Conservation (phyloP, 2,797 vertebrate species). For the Pangasius macronema region DNA sequence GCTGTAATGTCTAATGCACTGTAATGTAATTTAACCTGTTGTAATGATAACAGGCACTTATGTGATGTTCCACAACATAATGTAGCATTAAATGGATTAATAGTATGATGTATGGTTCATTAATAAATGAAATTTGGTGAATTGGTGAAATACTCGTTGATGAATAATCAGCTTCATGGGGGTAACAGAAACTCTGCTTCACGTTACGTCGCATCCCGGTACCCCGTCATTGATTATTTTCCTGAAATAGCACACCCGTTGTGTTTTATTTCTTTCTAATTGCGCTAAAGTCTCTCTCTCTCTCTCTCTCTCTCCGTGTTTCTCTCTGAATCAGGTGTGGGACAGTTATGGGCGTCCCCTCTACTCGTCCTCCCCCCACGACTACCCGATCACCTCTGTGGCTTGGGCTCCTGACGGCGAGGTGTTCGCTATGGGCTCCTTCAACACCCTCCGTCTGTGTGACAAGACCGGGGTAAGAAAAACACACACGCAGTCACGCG, state of each 20-base stretch:
- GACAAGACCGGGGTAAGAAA: conserved; percentile 94
- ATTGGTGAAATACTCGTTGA: background rate
- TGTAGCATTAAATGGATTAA: background rate
- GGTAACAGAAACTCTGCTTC: background rate
- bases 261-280: background rate
- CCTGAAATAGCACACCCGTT: background rate
- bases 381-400: conserved; percentile 89
- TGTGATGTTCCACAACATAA: background rate
- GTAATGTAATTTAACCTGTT: too few relatives aligned
- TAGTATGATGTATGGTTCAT: background rate
- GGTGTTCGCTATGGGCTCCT: conserved; percentile 91
- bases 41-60: background rate
- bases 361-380: conserved; percentile 82
- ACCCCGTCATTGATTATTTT: background rate
- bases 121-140: background rate
- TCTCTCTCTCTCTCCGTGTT: background rate
- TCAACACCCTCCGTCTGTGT: conserved; percentile 91
- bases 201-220: background rate
- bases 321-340: conserved; percentile 83
- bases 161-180: background rate
- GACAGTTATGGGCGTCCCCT: conserved; percentile 88
- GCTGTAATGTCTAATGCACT: background rate
- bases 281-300: background rate
- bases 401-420: conserved; percentile 93
- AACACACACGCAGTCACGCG: background rate